Evolutionary conservation across 2,888 invertebrate species (phyloP), one percentile per base, ranked within the genome.

Genomic region (Xanthorhoe designata): DNA sequence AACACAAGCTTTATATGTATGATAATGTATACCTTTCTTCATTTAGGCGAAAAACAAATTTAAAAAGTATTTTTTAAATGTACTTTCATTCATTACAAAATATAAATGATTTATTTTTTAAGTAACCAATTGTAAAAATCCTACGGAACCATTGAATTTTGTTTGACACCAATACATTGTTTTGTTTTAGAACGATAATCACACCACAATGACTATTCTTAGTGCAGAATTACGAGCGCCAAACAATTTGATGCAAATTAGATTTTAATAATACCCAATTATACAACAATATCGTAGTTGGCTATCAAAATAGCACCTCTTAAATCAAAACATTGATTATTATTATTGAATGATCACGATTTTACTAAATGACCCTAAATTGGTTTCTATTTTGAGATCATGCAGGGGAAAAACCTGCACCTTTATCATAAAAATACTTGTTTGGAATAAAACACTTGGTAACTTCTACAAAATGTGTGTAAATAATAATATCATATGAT

Each of bases 211-310:
- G 15, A 0, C 10, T 45, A 29, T 45, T 42, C 15, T 56, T 17
- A 47, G 29, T 52, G 15, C 29, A 52, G 10, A 45, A 60, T 42
- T 45, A 38, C 24, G 32, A 18, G 5, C 7, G 32, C 8, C 32
- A 6, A 50, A 60, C 54, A 55, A 61, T 55, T 61, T 54, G 24
- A 62, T 56, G 55, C 24, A 42, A 62, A 55, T 56, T 24, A 24
- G 13, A 29, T 55, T 50, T 24, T 56, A 51, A 61, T 49, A 55
- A 54, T 49, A 15, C 61, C 9, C 54, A 61, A 61, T 61, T 47
- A 53, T 2, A 47, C n/a, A 49, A 47, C 47, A 51, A 51, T 51
- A 24, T 24, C 13, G 24, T 6, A n/a, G 49, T 24, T 29, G 7
- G 15, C 47, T 17, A 15, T 47, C 15, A 47, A 47, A 47, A 47